A percentile compares a stretch with the other conserved stretches of the same genome.
These are phyloP conservation scores for Channa argus DNA, from an alignment of 2,113 vertebrate genomes.

Conservation along the genomic window DNA sequence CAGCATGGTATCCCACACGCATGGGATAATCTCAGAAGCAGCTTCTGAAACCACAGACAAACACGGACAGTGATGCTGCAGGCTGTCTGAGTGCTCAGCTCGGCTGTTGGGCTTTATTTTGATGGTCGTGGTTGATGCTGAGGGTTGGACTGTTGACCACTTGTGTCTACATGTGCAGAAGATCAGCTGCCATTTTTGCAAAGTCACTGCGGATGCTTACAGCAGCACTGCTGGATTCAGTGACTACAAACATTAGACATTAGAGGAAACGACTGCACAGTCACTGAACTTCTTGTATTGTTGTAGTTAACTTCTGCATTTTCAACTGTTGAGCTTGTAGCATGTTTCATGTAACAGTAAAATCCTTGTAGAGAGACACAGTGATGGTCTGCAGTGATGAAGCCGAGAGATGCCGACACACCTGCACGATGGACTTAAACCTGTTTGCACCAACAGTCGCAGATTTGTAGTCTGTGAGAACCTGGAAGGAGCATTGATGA, in stretches of 20 bases:
- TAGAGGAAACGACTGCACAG: no score
- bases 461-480: no score
- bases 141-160: not conserved
- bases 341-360: no score
- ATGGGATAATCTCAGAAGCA: not conserved
- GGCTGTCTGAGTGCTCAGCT: not conserved
- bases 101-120: not conserved
- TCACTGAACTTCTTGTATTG: no score
- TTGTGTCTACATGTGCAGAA: not conserved
- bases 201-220: not conserved
- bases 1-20: not conserved
- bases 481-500: no score
- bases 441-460: no score
- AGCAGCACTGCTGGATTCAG: not conserved
- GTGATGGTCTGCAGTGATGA: no score
- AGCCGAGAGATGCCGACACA: no score
- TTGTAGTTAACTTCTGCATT: no score
- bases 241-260: not conserved
- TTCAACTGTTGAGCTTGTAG: no score
- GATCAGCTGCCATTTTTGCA: not conserved
- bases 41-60: not conserved
- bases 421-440: no score
- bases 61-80: slow-evolving; percentile 1
- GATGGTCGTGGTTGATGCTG: not conserved
- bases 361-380: no score